Base-by-base conservation (phyloP, 2,888 invertebrate species). In the Nyleta sp. region DNA sequence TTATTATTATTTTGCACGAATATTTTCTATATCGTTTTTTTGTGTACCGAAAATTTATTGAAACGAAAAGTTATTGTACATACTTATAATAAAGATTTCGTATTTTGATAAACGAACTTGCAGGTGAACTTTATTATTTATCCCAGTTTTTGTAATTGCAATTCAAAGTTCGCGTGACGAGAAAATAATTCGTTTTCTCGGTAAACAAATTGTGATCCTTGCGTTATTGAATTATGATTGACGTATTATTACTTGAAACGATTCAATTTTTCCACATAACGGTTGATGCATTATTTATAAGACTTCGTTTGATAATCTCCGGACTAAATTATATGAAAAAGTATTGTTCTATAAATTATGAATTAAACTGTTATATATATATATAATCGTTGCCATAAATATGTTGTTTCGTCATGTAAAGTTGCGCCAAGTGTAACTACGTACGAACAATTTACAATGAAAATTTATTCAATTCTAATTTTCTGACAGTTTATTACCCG, bases 401-500 rank as follows among this genome's bases (percentile, higher is more conserved):
- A 57, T 57, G 22, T 48, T 38, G 31, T 57, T 48, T 48, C 40
- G 7, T 50, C 18, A 6, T 28, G 64, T 24, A 64, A 62, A 64
- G 64, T 40, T 18, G 18, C 15, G 7, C 48, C 38, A 24, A 13
- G 24, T 35, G 38, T 35, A 48, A 62, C 35, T 24, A 48, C 20
- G 35, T 24, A 40, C n/a, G 40, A 24, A 40, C 28, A 50, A 62
- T 28, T 50, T 64, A 28, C 50, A 40, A 64, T 28, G 48, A 64
- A 64, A 50, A 64, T 64, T 64, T 64, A 50, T 64, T 64, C 50
- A 50, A 64, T 64, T 48, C 60, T 62, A 62, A 62, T 62, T 62
- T 48, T 15, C 35, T 15, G 2, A 11, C 57, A 42, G 60, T 62
- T 62, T 48, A 65, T 53, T 31, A 53, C 38, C 15, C 40, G 33